phyloP scores from a whole-genome alignment of 53 echinoderm and acorn worm species.

The Astropecten irregularis region DNA sequence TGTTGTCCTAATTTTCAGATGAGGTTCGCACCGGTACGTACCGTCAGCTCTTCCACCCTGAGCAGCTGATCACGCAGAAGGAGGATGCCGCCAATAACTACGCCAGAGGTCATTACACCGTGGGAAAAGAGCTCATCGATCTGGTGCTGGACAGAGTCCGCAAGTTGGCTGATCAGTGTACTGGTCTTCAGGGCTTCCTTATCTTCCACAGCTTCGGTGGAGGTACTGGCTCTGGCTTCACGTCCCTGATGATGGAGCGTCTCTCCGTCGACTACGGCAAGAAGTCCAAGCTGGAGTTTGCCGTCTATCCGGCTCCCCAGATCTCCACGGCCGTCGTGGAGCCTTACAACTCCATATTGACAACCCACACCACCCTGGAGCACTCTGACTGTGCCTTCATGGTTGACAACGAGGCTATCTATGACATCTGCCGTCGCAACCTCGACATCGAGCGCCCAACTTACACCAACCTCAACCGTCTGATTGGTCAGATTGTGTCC shows the following conservation, averaged over 20 bases:
- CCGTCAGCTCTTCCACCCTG: conserved; percentile 88
- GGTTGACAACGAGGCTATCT: conserved; percentile 94
- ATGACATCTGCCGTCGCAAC: conserved; percentile 83
- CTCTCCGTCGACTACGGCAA: conserved; percentile 73
- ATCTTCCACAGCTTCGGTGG: conserved; percentile 99
- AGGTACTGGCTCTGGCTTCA: conserved; percentile 75
- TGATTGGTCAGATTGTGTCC: conserved; percentile 79
- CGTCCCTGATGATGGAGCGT: conserved; percentile 71
- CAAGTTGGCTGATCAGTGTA: conserved; percentile 84
- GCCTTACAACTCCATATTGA: conserved; percentile 81
- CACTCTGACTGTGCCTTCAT: conserved; percentile 88
- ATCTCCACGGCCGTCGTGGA: conserved; percentile 71
- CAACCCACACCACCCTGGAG: conserved; percentile 89
- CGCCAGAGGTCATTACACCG: conserved; percentile 80
- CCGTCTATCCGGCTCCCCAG: conserved; percentile 73
- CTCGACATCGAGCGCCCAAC: conserved; percentile 85
- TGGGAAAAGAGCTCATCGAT: conserved; percentile 56
- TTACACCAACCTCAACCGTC: conserved; percentile 82
- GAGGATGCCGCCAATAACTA: conserved; percentile 86
- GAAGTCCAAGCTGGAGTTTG: conserved; percentile 77
- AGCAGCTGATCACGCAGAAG: conserved; percentile 92
- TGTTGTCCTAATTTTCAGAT: conserved; percentile 56
- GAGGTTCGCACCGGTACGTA: conserved; percentile 79
- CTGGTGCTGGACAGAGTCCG: conserved; percentile 66
- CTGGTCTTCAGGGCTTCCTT: conserved; percentile 94